phyloP scores from a whole-genome alignment of 2,797 vertebrate genomes.

The Galago senegalensis region DNA sequence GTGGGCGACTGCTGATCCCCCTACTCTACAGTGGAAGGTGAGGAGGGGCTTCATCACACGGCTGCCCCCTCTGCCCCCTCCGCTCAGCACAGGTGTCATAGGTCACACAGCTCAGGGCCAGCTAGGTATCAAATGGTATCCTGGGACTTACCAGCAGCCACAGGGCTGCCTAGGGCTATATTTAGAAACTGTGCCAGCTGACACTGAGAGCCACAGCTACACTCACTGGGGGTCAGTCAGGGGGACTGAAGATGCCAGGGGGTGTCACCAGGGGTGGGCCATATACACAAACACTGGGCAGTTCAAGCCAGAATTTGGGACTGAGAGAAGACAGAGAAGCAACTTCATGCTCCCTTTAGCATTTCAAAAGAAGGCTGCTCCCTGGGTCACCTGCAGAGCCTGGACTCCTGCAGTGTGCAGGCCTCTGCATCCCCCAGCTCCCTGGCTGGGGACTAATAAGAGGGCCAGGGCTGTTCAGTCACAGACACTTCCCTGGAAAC shows the following conservation, averaged over 20 bases:
- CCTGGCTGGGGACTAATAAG: neutral
- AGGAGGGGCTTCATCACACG: neutral
- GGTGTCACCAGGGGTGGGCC: neutral
- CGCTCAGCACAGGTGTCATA: constrained; percentile 26
- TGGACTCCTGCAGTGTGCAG: too few relatives aligned
- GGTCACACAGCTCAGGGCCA: neutral
- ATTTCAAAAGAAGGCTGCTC: neutral
- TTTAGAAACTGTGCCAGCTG: constrained; percentile 65
- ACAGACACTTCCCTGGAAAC: neutral
- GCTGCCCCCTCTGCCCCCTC: neutral
- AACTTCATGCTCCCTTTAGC: neutral
- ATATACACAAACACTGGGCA: neutral
- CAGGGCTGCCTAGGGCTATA: constrained; percentile 73
- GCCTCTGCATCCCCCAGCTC: neutral
- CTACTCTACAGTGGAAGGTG: neutral
- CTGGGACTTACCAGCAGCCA: constrained; percentile 76
- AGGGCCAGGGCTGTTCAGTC: neutral
- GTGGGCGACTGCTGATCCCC: neutral
- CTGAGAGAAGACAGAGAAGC: neutral
- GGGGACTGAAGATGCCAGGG: neutral
- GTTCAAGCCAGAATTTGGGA: neutral
- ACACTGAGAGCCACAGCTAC: neutral
- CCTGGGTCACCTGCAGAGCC: neutral
- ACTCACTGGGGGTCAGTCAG: neutral
- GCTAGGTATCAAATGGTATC: constrained; percentile 67